A percentile compares a stretch with the other conserved stretches of the same genome.
phyloP scores from a whole-genome alignment of 2,888 invertebrate species.

The Biston stratarius region DNA sequence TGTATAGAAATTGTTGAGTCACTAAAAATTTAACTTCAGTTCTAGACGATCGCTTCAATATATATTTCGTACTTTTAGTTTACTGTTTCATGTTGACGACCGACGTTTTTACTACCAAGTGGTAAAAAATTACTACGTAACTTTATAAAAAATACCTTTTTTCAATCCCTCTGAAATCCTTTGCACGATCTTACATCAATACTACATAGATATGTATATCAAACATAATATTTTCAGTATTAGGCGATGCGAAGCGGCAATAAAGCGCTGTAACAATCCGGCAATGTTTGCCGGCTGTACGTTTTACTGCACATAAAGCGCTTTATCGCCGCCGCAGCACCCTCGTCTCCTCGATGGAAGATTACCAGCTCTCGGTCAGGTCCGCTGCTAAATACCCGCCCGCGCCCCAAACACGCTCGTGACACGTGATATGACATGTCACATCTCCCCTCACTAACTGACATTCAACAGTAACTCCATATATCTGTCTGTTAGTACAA shows the following conservation, averaged over 20 bases:
- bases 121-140: too few species aligned
- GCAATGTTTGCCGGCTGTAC: conserved; percentile 15
- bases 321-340: conserved; percentile 24
- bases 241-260: conserved; percentile 6
- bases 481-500: too few species aligned
- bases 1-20: too few species aligned
- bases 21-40: too few species aligned
- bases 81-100: too few species aligned
- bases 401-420: not conserved
- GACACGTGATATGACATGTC: too few species aligned
- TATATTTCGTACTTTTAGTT: too few species aligned
- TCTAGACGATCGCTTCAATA: too few species aligned
- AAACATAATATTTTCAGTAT: conserved; percentile 10
- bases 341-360: conserved; percentile 11
- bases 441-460: too few species aligned
- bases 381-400: not conserved
- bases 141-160: not conserved
- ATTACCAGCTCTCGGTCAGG: conserved; percentile 7
- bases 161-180: not conserved
- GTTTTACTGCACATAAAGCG: conserved; percentile 27
- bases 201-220: not conserved
- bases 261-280: conserved; percentile 29
- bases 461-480: too few species aligned
- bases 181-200: too few species aligned
- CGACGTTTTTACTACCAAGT: too few species aligned